Evolutionary conservation across 2,113 vertebrate species (phyloP).

Genomic region (Symphodus melops): DNA sequence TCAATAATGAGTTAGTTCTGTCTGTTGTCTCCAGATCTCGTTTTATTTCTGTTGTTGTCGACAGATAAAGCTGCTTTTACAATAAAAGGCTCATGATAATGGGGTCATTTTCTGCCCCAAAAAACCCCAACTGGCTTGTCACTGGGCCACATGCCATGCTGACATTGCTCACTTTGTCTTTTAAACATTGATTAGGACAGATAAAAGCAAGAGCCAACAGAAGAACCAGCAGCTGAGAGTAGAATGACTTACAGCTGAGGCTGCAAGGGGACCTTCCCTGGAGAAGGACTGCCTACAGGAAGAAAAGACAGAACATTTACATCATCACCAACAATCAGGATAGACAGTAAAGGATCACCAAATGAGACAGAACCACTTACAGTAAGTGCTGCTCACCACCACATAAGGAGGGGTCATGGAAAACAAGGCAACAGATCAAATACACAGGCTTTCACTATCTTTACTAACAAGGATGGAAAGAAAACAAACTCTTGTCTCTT

Average conservation of each 20-base stretch:
- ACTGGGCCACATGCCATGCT: too few species aligned
- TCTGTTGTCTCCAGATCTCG: too few species aligned
- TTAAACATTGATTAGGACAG: not conserved
- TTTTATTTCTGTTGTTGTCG: too few species aligned
- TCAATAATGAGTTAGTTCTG: too few species aligned
- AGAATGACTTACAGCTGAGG: slow-evolving; percentile 35
- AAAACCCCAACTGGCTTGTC: too few species aligned
- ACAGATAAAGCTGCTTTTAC: too few species aligned
- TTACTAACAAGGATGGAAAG: not conserved
- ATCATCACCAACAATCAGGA: not conserved
- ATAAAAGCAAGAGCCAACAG: not conserved
- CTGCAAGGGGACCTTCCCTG: not conserved
- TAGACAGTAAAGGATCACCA: not conserved
- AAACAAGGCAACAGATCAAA: slow-evolving; percentile 25
- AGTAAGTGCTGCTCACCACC: slow-evolving; percentile 36
- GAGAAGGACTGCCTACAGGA: not conserved
- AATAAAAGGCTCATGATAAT: too few species aligned
- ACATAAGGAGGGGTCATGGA: slow-evolving; percentile 33
- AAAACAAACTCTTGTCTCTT: not conserved
- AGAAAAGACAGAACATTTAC: not conserved
- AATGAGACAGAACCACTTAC: slow-evolving; percentile 32
- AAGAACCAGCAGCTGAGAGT: not conserved
- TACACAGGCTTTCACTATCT: not conserved
- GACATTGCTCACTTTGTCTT: too few species aligned
- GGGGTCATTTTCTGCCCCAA: too few species aligned